Evolutionary conservation across 23 tunicate species (phyloP), one percentile per base, ranked within the genome.

Genomic region (Aplidium turbinatum): DNA sequence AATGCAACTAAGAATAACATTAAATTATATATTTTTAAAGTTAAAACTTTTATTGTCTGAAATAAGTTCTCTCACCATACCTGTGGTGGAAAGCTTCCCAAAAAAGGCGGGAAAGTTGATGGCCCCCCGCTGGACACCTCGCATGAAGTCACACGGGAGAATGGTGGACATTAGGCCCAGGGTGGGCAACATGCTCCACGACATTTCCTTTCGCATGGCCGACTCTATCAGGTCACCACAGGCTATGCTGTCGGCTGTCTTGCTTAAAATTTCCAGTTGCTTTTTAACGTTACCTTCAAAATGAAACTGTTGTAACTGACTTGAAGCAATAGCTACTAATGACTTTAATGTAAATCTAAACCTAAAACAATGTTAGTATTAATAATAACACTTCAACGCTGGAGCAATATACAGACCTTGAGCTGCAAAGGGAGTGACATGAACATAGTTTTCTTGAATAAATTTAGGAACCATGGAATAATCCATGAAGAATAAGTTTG

Each of bases 1-100:
- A n/a, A n/a, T n/a, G n/a, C n/a, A n/a, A n/a, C n/a, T n/a, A n/a
- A n/a, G n/a, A n/a, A n/a, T n/a, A n/a, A n/a, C n/a, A n/a, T 45
- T 13, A 45, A 45, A 45, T 13, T 13, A 45, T 13, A 13, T 13
- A 45, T 13, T 13, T 45, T 45, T 45, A 45, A 18, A 45, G 16
- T 45, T 18, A 45, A 45, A 45, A 45, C 51, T 13, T 45, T 45
- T 45, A 45, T 45, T 45, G 16, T 18, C 13, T 16, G 23, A 56
- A 16, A 7, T n/a, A n/a, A n/a, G n/a, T n/a, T n/a, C n/a, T n/a
- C 20, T 77, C 29, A 40, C 19, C 0, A 9, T 54, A 87, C 93
- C 83, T 46, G 96, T 94, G 20, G 91, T 78, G 13, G 99, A 94
- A 7, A 94, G 72, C 52, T 94, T 94, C n/a, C 99, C 99, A 34